Conservation (phyloP, 2,888 invertebrate species). For the Netelia virgata region DNA sequence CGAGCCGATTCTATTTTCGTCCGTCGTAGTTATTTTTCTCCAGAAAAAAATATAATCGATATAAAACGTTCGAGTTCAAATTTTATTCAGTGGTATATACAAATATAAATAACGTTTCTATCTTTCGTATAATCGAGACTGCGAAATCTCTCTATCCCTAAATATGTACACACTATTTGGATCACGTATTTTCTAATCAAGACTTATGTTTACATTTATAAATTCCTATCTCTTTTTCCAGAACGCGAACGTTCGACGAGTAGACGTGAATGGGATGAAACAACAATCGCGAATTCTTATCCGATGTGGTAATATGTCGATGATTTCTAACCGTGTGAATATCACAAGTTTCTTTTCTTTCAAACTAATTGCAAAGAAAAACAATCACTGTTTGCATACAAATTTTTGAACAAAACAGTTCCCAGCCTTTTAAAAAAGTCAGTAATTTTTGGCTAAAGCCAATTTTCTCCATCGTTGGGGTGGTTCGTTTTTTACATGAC, state of each 20-base stretch:
- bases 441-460: slow-evolving; percentile 77
- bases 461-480: slow-evolving; percentile 78
- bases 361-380: slow-evolving; percentile 43
- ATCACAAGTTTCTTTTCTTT: slow-evolving; percentile 51
- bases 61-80: not conserved
- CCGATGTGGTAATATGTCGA: slow-evolving; percentile 30
- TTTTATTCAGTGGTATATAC: slow-evolving; percentile 55
- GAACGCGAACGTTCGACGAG: slow-evolving; percentile 11
- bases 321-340: slow-evolving; percentile 50
- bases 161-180: slow-evolving; percentile 41
- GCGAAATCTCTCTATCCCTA: not conserved
- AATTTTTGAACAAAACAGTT: slow-evolving; percentile 12
- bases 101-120: slow-evolving; percentile 64
- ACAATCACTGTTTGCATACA: slow-evolving; percentile 21
- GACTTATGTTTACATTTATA: not conserved
- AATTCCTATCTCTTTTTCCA: not conserved
- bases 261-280: not conserved
- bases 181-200: slow-evolving; percentile 8
- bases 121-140: slow-evolving; percentile 35
- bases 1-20: not conserved
- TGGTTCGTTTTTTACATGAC: slow-evolving; percentile 87
- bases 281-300: slow-evolving; percentile 34
- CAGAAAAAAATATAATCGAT: not conserved
- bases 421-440: slow-evolving; percentile 33
- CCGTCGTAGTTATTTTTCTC: not conserved